Evolutionary conservation across 2,797 vertebrate species (phyloP).

Genomic region (Xerus rutilus): DNA sequence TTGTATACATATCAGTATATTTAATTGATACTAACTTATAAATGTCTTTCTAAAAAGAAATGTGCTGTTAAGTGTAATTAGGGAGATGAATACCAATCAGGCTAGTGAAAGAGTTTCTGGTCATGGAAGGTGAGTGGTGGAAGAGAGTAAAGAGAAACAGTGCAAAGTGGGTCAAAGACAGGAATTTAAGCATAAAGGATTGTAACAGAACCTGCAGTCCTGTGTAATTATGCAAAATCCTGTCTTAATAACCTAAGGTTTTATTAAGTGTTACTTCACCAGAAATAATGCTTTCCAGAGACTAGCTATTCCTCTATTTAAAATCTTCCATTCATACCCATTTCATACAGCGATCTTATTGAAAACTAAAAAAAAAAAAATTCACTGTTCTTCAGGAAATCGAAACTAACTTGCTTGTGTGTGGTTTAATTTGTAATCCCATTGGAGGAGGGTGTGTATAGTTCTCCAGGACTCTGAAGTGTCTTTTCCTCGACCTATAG

Average conservation of each 20-base stretch:
- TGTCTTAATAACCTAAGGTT: not conserved
- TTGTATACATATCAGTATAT: not conserved
- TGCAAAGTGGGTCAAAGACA: not conserved
- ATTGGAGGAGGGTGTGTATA: not conserved
- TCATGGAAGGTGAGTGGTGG: accelerated
- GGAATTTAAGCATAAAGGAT: not conserved
- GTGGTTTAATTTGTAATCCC: accelerated
- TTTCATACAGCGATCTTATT: not conserved
- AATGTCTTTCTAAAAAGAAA: slow-evolving; percentile 9
- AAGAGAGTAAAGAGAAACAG: not conserved
- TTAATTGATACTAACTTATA: not conserved
- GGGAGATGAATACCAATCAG: not conserved
- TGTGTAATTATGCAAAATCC: not conserved
- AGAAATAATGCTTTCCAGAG: not conserved
- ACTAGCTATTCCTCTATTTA: not conserved
- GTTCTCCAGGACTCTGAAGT: not conserved
- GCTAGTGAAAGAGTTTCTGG: not conserved
- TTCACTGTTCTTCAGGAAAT: not conserved
- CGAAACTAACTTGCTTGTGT: slow-evolving; percentile 31
- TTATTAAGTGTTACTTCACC: not conserved
- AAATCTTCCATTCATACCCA: not conserved
- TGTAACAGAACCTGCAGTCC: not conserved
- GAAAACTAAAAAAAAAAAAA: not conserved
- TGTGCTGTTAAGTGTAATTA: not conserved
- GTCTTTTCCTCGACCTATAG: too few relatives aligned